Evolutionary conservation across 2,113 vertebrate genomes (phyloP).

Genomic region (Ageneiosus marmoratus): DNA sequence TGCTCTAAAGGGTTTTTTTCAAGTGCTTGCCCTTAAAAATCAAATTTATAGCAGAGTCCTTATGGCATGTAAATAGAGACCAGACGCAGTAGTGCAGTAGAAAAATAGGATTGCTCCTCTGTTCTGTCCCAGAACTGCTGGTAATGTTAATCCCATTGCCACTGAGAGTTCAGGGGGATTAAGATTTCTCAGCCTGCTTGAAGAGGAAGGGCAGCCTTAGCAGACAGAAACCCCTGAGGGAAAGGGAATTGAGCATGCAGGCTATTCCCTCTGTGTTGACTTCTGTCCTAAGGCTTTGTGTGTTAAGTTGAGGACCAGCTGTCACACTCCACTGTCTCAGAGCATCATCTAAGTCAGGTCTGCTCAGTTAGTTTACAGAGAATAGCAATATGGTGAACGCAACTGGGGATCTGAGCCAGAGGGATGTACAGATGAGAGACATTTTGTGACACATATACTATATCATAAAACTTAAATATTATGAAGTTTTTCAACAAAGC

Average conservation of each 20-base stretch:
- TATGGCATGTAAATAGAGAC: slow-evolving; percentile 54
- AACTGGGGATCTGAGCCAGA: slow-evolving; percentile 45
- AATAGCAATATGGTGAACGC: slow-evolving; percentile 57
- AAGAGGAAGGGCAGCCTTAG: slow-evolving; percentile 39
- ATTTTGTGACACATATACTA: slow-evolving; percentile 17
- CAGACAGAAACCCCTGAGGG: slow-evolving; percentile 41
- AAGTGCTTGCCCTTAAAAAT: slow-evolving; percentile 43
- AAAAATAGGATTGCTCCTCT: slow-evolving; percentile 39
- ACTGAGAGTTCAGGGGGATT: slow-evolving; percentile 71
- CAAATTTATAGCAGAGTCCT: slow-evolving; percentile 36
- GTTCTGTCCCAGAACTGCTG: slow-evolving; percentile 59
- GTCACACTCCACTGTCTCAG: slow-evolving; percentile 61
- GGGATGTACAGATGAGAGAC: neutral
- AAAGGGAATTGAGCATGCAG: slow-evolving; percentile 45
- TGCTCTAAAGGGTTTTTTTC: slow-evolving; percentile 49
- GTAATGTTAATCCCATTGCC: slow-evolving; percentile 69
- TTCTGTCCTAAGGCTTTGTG: slow-evolving; percentile 59
- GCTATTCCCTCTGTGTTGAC: slow-evolving; percentile 61
- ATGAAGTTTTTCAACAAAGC: neutral
- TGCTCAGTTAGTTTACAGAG: slow-evolving; percentile 62
- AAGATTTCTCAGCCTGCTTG: slow-evolving; percentile 64
- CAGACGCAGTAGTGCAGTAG: slow-evolving; percentile 32
- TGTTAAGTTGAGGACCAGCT: slow-evolving; percentile 69
- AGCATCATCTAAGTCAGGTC: slow-evolving; percentile 56
- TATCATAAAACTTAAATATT: neutral